Conservation (phyloP, 2,113 vertebrate species). For the Oncorhynchus tshawytscha region DNA sequence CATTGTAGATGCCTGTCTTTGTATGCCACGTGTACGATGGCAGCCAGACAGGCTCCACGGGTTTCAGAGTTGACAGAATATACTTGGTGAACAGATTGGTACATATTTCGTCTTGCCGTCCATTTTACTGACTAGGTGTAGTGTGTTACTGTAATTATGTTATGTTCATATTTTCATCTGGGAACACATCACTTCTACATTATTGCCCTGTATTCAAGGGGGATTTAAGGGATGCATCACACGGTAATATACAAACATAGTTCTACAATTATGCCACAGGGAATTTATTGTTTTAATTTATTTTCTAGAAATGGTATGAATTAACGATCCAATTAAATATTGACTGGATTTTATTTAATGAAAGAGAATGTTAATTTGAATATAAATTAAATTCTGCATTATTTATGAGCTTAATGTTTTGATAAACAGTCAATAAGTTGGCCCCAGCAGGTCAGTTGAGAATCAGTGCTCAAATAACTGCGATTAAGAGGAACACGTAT, state of each 20-base stretch:
- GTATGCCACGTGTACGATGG: background rate
- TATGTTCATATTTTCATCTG: conserved; percentile 23
- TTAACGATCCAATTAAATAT: background rate
- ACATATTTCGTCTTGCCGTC: conserved; percentile 15
- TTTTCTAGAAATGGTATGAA: background rate
- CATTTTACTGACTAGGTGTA: conserved; percentile 9
- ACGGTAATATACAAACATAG: background rate
- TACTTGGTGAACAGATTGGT: background rate
- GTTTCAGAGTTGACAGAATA: conserved; percentile 15
- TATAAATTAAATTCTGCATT: background rate
- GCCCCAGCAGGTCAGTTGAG: background rate
- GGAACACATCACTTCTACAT: conserved; percentile 29
- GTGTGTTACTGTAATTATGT: conserved; percentile 41
- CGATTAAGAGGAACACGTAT: too few relatives aligned
- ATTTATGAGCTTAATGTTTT: background rate
- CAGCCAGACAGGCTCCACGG: background rate
- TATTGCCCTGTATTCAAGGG: background rate
- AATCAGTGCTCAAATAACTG: background rate
- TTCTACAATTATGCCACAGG: conserved; percentile 1
- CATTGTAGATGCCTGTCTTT: conserved; percentile 7
- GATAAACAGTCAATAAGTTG: background rate
- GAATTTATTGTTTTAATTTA: background rate
- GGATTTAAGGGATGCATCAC: background rate
- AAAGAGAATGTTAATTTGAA: background rate
- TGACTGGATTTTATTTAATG: background rate